Base-by-base conservation (phyloP, 2,113 vertebrate species). In the Suricata suricatta region DNA sequence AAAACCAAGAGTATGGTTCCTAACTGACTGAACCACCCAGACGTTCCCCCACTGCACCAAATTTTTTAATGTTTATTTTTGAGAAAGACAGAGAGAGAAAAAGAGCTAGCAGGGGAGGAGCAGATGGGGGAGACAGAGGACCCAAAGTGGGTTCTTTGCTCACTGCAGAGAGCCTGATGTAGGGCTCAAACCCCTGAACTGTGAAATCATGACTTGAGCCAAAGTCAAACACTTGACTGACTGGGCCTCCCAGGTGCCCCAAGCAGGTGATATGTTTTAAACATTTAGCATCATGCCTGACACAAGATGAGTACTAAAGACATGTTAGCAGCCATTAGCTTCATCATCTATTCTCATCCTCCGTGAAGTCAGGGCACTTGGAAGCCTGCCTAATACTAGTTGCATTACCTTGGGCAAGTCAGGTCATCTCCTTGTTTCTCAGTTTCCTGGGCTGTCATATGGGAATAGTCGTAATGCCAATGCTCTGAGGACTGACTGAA, bases 401-500 rank as follows among this genome's bases (percentile, higher is more conserved):
- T 60, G 8, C 33, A 16, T 80, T 33, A 35, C 47, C 21, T 81
- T 95, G 50, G 29, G 52, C 8, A 94, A 79, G 54, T 83, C 33
- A 90, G 57, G 44, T n/a, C 44, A 77, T 29, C 38, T 83, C 35
- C 12, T 41, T 47, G 1, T 47, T 93, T 90, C 85, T 92, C 47
- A 31, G 57, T 89, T 88, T 95, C 10, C 54, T 90, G 16, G 16
- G 88, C 57, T 95, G 94, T 90, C 84, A 60, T 63, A 88, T 95
- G 27, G 5, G 10, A 44, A 68, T 79, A 54, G 57, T 31, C 86
- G 31, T 47, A 54, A 25, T 64, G 23, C 10, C 69, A 93, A 27
- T 93, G 27, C 57, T 38, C 17, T 90, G 19, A 68, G 71, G 1
- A 76, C 81, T 96, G 90, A 96, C 69, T 94, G 33, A 93, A 41